Evolutionary conservation across 2,888 invertebrate species (phyloP).

Genomic region (Hyposoter dolosus): DNA sequence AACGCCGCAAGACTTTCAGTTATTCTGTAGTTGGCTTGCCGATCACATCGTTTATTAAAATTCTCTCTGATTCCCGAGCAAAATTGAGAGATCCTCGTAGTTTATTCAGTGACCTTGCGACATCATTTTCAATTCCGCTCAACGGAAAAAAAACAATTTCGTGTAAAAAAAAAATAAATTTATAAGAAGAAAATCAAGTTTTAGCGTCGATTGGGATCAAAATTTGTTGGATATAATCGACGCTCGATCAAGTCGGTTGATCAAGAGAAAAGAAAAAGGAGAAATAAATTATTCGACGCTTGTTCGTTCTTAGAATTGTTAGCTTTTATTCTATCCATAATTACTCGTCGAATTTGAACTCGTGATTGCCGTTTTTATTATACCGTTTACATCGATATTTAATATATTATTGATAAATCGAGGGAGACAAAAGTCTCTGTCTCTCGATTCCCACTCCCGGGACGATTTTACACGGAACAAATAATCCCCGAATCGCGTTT

Average conservation of each 20-base stretch:
- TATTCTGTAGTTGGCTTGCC: slow-evolving; percentile 57
- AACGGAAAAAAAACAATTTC: slow-evolving; percentile 27
- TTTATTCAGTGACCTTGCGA: slow-evolving; percentile 26
- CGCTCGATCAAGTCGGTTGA: slow-evolving; percentile 17
- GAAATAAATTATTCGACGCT: background rate
- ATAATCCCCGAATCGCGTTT: slow-evolving; percentile 17
- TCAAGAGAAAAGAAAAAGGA: slow-evolving; percentile 8
- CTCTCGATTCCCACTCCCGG: background rate
- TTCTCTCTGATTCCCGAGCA: slow-evolving; percentile 30
- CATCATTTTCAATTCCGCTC: slow-evolving; percentile 1
- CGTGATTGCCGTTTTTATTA: background rate
- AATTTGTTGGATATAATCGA: slow-evolving; percentile 12
- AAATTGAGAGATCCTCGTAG: slow-evolving; percentile 7
- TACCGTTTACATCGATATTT: slow-evolving; percentile 33
- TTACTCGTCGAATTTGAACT: slow-evolving; percentile 18
- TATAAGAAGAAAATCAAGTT: background rate
- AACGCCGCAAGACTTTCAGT: slow-evolving; percentile 43
- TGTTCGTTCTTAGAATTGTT: slow-evolving; percentile 23
- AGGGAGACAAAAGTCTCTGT: slow-evolving; percentile 25
- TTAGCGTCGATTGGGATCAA: slow-evolving; percentile 9
- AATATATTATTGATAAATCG: slow-evolving; percentile 23
- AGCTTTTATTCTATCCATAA: slow-evolving; percentile 15
- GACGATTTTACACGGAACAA: slow-evolving; percentile 13
- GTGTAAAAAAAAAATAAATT: slow-evolving; percentile 11
- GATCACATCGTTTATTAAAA: slow-evolving; percentile 51